These are phyloP conservation scores for Hemicrepidius hirtus DNA, from an alignment of 2,888 invertebrate genomes.

Conservation along the genomic window DNA sequence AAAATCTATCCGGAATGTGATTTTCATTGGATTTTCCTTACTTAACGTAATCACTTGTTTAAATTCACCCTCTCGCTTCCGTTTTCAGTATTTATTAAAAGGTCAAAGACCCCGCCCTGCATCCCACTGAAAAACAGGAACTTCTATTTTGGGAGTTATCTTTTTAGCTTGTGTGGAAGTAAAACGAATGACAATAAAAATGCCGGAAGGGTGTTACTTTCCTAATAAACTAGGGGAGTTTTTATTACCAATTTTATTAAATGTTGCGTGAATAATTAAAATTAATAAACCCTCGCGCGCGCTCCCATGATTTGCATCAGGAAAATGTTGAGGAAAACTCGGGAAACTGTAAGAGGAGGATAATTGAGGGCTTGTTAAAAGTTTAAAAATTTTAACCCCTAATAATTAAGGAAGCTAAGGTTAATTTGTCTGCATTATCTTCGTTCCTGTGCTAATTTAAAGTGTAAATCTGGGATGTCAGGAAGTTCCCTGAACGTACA, in stretches of 20 bases:
- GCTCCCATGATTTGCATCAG: not conserved
- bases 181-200: constrained; percentile 4
- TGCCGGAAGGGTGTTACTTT: not conserved
- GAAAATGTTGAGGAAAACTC: constrained; percentile 1
- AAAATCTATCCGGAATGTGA: constrained; percentile 1
- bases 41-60: constrained; percentile 26
- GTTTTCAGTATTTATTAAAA: constrained; percentile 20
- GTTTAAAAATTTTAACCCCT: not conserved
- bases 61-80: constrained; percentile 31
- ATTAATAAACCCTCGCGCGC: constrained; percentile 15
- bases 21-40: constrained; percentile 25
- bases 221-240: not conserved
- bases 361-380: constrained; percentile 12
- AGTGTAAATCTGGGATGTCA: not conserved
- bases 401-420: constrained; percentile 1
- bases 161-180: constrained; percentile 3
- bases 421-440: constrained; percentile 5
- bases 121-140: constrained; percentile 14
- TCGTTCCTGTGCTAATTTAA: not conserved
- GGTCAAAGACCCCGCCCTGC: constrained; percentile 21
- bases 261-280: constrained; percentile 11
- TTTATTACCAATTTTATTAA: not conserved
- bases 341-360: not conserved
- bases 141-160: constrained; percentile 20
- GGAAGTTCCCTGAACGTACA: not conserved